phyloP scores from a whole-genome alignment of 1,140 invertebrate genomes.

The Stenopsyche tienmushanensis region DNA sequence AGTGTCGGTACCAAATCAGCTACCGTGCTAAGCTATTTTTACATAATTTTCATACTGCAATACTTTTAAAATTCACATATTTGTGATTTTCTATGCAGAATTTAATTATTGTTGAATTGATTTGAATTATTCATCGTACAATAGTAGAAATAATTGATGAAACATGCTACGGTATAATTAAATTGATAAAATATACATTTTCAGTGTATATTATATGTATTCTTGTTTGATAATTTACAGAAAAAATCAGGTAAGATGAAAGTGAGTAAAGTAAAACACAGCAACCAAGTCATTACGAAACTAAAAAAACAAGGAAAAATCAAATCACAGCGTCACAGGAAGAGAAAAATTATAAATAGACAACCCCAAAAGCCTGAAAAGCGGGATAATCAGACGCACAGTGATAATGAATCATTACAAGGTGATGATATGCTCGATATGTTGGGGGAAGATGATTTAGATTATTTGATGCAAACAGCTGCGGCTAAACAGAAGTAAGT shows the following conservation, averaged over 20 bases:
- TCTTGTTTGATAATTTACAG: too few species aligned
- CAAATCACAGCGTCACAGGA: constrained; percentile 56
- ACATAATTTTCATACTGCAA: too few species aligned
- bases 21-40: too few species aligned
- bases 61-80: too few species aligned
- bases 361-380: constrained; percentile 42
- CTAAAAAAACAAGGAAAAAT: constrained; percentile 62
- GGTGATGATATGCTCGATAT: constrained; percentile 64
- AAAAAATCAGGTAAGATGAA: constrained; percentile 59
- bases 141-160: too few species aligned
- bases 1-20: too few species aligned
- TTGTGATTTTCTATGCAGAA: too few species aligned
- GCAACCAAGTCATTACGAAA: constrained; percentile 64
- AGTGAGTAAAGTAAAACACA: constrained; percentile 63
- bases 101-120: too few species aligned
- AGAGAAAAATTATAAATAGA: constrained; percentile 48
- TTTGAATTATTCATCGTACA: too few species aligned
- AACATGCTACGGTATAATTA: too few species aligned
- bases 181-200: too few species aligned
- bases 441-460: constrained; percentile 64
- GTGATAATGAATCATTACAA: constrained; percentile 54
- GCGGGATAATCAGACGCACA: constrained; percentile 43
- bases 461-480: constrained; percentile 60
- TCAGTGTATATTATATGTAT: too few species aligned
- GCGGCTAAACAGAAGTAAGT: constrained; percentile 42